Evolutionary conservation across 1,140 invertebrate species (phyloP).

Genomic region (Drosophila sturtevanti): DNA sequence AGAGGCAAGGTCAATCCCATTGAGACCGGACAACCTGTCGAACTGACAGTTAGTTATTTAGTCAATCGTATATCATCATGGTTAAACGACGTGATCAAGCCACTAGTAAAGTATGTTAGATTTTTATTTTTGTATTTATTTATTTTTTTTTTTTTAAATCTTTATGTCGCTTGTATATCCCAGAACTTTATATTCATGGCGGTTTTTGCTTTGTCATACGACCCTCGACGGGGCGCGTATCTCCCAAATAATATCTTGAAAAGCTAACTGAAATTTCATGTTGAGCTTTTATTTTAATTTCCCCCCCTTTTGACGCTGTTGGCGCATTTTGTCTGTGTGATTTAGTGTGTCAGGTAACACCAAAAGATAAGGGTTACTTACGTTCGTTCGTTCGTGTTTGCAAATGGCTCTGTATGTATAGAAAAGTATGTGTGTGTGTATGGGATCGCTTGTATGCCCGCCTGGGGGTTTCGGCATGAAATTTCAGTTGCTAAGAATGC

Average conservation of each 20-base stretch:
- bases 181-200: conserved; percentile 21
- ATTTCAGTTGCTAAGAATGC: conserved; percentile 52
- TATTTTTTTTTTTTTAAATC: conserved; percentile 12
- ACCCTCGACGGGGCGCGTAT: conserved; percentile 21
- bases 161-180: conserved; percentile 9
- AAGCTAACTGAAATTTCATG: conserved; percentile 55
- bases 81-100: conserved; percentile 38
- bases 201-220: conserved; percentile 36
- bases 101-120: too few relatives aligned
- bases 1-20: conserved; percentile 39
- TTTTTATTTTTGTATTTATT: too few relatives aligned
- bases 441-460: neutral
- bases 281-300: conserved; percentile 32
- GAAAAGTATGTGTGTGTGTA: conserved; percentile 5
- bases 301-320: neutral
- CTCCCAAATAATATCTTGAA: conserved; percentile 15
- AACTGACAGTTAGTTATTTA: conserved; percentile 4
- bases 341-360: conserved; percentile 39
- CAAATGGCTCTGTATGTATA: neutral
- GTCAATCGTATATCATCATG: neutral
- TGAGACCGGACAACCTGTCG: neutral
- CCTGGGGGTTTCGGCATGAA: conserved; percentile 38
- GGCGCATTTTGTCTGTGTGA: neutral
- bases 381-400: conserved; percentile 5
- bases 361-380: conserved; percentile 47